A percentile compares a stretch with the other conserved stretches of the same genome.
Evolutionary conservation across 2,113 vertebrate genomes (phyloP).

Genomic region (Lanius collurio): DNA sequence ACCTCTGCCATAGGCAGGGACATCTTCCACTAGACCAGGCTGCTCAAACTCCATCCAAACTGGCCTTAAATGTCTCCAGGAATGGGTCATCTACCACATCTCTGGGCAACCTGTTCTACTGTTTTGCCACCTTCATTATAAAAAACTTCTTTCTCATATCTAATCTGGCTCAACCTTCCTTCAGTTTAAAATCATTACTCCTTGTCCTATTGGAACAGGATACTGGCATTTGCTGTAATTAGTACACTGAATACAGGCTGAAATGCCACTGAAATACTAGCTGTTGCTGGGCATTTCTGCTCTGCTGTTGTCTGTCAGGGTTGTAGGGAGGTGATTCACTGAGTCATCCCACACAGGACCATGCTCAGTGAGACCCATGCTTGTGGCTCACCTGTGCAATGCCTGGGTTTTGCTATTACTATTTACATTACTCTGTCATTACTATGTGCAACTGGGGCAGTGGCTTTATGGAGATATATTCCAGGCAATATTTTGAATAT

Average conservation of each 20-base stretch:
- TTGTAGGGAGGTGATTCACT: not conserved
- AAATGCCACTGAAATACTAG: not conserved
- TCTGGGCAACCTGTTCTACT: not conserved
- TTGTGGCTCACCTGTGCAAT: not conserved
- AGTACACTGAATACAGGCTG: not conserved
- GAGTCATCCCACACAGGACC: not conserved
- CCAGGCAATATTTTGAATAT: slow-evolving; percentile 41
- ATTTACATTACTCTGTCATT: not conserved
- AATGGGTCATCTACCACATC: not conserved
- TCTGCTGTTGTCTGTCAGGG: not conserved
- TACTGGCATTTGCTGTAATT: not conserved
- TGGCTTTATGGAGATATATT: slow-evolving; percentile 32
- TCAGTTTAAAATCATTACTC: not conserved
- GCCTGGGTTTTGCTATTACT: not conserved
- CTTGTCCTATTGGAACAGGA: not conserved
- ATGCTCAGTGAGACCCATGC: not conserved
- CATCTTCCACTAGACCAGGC: not conserved
- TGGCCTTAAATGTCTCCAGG: not conserved
- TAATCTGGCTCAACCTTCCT: not conserved
- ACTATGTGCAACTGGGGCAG: not conserved
- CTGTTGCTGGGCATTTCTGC: not conserved
- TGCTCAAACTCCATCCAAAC: not conserved
- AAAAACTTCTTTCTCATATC: not conserved
- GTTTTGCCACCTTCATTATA: not conserved
- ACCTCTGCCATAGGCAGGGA: not conserved